Conservation (phyloP, 30 jellyfish, hydroid and myxozoan species). For the Cassiopea xamachana region DNA sequence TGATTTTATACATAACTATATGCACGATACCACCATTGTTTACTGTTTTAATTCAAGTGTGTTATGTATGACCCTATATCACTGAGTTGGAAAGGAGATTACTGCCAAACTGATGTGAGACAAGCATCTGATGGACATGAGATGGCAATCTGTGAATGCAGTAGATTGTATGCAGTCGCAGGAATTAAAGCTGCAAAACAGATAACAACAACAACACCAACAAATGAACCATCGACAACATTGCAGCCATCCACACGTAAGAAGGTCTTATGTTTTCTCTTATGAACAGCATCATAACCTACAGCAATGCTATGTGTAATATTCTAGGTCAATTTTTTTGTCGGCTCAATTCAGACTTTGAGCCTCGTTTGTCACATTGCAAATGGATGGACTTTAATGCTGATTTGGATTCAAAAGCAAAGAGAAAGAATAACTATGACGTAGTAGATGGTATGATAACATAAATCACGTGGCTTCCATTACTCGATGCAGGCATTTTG, state of each 20-base stretch:
- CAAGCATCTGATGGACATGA: not conserved
- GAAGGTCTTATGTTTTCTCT: not conserved
- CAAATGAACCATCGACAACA: conserved; percentile 2
- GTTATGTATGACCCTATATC: conserved; percentile 47
- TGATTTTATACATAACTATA: not conserved
- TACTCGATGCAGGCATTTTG: no score
- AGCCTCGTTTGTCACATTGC: no score
- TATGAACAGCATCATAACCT: not conserved
- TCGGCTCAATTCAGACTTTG: no score
- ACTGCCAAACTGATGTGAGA: conserved; percentile 1
- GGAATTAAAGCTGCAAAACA: conserved; percentile 17
- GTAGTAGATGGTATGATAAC: no score
- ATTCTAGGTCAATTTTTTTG: no score
- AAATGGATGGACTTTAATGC: no score
- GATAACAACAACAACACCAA: not conserved
- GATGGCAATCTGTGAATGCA: conserved; percentile 22
- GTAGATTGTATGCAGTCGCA: conserved; percentile 31
- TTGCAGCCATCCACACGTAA: conserved; percentile 5
- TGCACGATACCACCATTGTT: not conserved
- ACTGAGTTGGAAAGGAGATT: conserved; percentile 9
- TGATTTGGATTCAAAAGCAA: no score
- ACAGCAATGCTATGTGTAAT: no score
- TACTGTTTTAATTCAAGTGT: conserved; percentile 30
- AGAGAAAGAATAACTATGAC: no score
- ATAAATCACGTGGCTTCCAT: no score